Evolutionary conservation across 2,113 vertebrate species (phyloP).

Genomic region (Rhagologus leucostigma): DNA sequence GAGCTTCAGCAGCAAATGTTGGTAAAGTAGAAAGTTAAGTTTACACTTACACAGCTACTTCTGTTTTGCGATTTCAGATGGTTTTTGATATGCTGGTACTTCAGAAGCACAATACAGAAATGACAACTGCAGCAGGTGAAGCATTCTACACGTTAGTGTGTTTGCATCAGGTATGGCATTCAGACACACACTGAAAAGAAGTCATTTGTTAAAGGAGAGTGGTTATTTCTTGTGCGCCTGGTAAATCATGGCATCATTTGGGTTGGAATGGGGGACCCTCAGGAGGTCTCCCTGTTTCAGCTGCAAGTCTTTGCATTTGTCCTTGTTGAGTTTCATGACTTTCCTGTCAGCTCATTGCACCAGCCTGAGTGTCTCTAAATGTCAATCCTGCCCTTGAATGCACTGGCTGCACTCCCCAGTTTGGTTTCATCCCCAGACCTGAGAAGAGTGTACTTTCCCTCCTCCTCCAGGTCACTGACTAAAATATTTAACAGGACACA

Average conservation of each 20-base stretch:
- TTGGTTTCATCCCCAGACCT: neutral
- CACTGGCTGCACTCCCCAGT: neutral
- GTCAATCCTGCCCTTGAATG: neutral
- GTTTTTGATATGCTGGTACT: conserved; percentile 99
- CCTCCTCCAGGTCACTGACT: neutral
- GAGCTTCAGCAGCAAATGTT: neutral
- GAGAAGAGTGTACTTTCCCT: neutral
- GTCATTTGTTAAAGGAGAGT: neutral
- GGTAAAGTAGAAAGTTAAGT: neutral
- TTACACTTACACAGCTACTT: neutral
- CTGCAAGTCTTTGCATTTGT: neutral
- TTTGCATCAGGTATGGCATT: conserved; percentile 84
- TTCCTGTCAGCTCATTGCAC: neutral
- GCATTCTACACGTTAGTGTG: conserved; percentile 97
- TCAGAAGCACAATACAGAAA: conserved; percentile 98
- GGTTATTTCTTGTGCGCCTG: neutral
- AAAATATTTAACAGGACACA: neutral
- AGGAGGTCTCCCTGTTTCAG: neutral
- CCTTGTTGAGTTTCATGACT: neutral
- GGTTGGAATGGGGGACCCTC: neutral
- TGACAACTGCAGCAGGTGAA: conserved; percentile 96
- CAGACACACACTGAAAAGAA: neutral
- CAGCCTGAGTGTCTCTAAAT: neutral
- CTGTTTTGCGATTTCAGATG: conserved; percentile 77
- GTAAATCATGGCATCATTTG: neutral